A percentile compares a stretch with the other conserved stretches of the same genome.
Conservation (phyloP, 2,113 vertebrate genomes). For the Genyomyrus donnyi region DNA sequence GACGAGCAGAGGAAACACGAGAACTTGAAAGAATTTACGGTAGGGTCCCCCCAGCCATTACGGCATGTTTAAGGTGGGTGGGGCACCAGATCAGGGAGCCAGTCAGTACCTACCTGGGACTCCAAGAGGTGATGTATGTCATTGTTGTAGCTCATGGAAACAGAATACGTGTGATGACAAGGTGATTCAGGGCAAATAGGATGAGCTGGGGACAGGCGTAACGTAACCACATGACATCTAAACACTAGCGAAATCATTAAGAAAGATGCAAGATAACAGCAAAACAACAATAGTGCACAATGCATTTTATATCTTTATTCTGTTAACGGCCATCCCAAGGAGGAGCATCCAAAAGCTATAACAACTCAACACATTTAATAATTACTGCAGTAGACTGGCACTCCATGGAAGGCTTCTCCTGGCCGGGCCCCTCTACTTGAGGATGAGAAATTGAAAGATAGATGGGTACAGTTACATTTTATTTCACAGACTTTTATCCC, state of each 20-base stretch:
- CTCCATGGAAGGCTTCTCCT: neutral
- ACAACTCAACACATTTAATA: neutral
- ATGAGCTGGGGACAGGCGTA: neutral
- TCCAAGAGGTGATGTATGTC: neutral
- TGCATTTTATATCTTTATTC: neutral
- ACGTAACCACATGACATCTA: neutral
- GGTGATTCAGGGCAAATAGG: neutral
- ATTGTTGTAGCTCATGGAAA: neutral
- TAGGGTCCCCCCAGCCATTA: slow-evolving; percentile 41
- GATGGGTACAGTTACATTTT: neutral
- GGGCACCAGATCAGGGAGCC: neutral
- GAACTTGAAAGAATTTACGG: slow-evolving; percentile 76
- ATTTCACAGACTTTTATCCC: neutral
- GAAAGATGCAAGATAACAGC: neutral
- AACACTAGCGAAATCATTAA: neutral
- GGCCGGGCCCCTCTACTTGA: neutral
- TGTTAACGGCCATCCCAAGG: neutral
- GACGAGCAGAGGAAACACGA: slow-evolving; percentile 65
- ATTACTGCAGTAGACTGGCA: neutral
- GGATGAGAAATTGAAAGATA: neutral
- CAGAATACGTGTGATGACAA: neutral
- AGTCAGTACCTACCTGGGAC: neutral
- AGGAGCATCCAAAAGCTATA: neutral
- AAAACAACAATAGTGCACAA: neutral
- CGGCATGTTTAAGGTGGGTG: neutral